These are phyloP conservation scores for Heterotilapia buettikoferi DNA, from an alignment of 2,113 vertebrate species.

Conservation along the genomic window DNA sequence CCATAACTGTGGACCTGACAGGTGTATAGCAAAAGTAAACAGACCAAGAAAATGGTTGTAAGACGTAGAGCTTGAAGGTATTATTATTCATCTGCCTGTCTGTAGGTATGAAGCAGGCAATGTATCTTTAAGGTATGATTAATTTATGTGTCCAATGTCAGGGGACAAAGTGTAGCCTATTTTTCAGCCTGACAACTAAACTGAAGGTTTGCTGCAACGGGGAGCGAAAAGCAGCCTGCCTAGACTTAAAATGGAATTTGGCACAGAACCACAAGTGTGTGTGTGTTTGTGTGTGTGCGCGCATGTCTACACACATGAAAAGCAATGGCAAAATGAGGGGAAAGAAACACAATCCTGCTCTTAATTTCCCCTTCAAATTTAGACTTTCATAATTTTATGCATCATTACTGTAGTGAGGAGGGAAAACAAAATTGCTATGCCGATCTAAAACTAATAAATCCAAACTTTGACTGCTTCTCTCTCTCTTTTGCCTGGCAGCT, in stretches of 20 bases:
- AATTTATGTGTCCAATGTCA: slow-evolving; percentile 33
- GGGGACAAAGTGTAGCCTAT: slow-evolving; percentile 14
- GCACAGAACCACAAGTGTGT: not conserved
- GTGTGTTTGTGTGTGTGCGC: not conserved
- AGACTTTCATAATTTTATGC: slow-evolving; percentile 6
- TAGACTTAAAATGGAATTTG: not conserved
- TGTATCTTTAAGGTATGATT: slow-evolving; percentile 47
- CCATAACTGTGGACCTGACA: not conserved
- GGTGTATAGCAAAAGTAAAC: not conserved
- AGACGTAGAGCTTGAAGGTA: not conserved
- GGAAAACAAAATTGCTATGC: not conserved
- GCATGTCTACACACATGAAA: not conserved
- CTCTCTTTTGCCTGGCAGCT: not conserved
- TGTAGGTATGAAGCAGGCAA: slow-evolving; percentile 1
- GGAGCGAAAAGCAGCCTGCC: not conserved
- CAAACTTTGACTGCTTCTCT: not conserved
- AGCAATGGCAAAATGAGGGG: not conserved
- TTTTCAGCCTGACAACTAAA: slow-evolving; percentile 55
- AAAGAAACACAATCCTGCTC: not conserved
- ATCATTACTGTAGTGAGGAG: not conserved
- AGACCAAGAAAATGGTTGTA: not conserved
- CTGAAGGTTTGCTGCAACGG: not conserved
- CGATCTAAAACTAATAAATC: slow-evolving; percentile 37
- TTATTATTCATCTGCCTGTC: slow-evolving; percentile 32
- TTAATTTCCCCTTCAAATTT: slow-evolving; percentile 2